phyloP scores from a whole-genome alignment of 2,888 invertebrate species.

The Chymomyza amoena region DNA sequence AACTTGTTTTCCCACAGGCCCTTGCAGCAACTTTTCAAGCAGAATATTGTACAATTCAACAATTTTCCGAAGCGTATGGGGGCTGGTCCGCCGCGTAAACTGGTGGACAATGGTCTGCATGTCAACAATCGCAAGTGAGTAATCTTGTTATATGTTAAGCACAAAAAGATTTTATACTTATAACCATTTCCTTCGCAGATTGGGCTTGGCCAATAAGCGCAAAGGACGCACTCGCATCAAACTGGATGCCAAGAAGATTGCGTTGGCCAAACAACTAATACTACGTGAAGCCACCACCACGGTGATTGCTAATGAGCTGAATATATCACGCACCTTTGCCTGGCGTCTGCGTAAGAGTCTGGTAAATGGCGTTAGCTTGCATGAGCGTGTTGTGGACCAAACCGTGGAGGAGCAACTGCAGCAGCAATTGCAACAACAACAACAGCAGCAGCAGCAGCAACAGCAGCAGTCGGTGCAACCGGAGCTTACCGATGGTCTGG shows the following conservation, averaged over 20 bases:
- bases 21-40: conserved; percentile 76
- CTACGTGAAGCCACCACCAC: conserved; percentile 77
- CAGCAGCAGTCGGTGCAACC: background rate
- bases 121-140: conserved; percentile 75
- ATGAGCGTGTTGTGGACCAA: conserved; percentile 76
- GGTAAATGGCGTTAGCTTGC: conserved; percentile 76
- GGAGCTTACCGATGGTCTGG: background rate
- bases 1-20: conserved; percentile 61
- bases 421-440: conserved; percentile 23
- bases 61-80: conserved; percentile 74
- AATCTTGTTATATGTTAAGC: background rate
- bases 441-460: conserved; percentile 26
- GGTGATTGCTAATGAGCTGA: conserved; percentile 76
- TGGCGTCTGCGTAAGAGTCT: conserved; percentile 78
- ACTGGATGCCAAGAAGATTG: conserved; percentile 76
- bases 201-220: conserved; percentile 69
- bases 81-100: conserved; percentile 38
- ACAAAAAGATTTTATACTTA: background rate
- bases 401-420: conserved; percentile 59
- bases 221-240: conserved; percentile 78
- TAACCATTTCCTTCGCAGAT: conserved; percentile 18
- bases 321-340: conserved; percentile 77
- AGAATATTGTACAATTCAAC: conserved; percentile 77
- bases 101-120: conserved; percentile 70
- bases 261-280: conserved; percentile 76